These are phyloP conservation scores for Kryptopterus vitreolus DNA, from an alignment of 2,797 vertebrate genomes.

Conservation along the genomic window DNA sequence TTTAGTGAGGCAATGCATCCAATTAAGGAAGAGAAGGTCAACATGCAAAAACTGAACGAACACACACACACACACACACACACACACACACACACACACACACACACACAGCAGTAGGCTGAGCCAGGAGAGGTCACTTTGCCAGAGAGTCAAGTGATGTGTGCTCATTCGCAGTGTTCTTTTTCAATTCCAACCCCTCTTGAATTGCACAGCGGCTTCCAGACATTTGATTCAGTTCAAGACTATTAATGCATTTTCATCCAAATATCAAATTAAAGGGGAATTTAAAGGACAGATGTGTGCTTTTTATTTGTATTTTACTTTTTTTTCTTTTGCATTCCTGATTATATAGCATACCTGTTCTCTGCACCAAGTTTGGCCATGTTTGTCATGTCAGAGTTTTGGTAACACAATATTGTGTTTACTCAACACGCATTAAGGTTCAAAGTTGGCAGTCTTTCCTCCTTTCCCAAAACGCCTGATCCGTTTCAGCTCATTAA, in stretches of 20 bases:
- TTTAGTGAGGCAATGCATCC: conserved; percentile 8
- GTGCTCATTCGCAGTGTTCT: background rate
- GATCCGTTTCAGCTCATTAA: background rate
- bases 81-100: conserved; percentile 28
- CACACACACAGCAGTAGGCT: background rate
- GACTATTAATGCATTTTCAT: conserved; percentile 8
- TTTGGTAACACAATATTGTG: background rate
- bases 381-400: background rate
- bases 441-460: background rate
- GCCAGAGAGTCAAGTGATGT: background rate
- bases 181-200: background rate
- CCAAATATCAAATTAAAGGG: conserved; percentile 1
- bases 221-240: conserved; percentile 8
- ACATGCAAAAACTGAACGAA: conserved; percentile 14
- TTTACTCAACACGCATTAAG: background rate
- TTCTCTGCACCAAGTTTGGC: background rate
- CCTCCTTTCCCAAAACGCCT: background rate
- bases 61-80: conserved; percentile 27
- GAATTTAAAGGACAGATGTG: conserved; percentile 18
- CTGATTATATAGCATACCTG: background rate
- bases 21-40: conserved; percentile 21
- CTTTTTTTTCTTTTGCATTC: background rate
- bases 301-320: too few species aligned
- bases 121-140: conserved; percentile 7
- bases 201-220: conserved; percentile 12